Conservation (phyloP, 64 coral and sea anemone genomes). For the Hydrozoanthus tunicans region DNA sequence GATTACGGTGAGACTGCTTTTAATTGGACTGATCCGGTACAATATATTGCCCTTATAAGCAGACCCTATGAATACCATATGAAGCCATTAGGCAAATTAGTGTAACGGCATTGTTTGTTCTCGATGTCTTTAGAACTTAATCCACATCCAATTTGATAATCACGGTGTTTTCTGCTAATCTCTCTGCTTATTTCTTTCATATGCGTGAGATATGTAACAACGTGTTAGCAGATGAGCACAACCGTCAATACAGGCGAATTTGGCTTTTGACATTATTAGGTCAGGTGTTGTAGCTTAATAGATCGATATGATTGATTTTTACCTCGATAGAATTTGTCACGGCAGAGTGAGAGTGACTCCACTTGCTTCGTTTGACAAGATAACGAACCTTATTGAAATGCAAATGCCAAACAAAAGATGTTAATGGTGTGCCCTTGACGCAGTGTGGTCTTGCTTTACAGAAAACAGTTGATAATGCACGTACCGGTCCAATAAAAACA, state of each 20-base stretch:
- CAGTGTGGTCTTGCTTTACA: slow-evolving; percentile 6
- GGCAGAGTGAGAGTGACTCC: slow-evolving; percentile 44
- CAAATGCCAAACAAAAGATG: slow-evolving; percentile 9
- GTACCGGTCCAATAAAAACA: not conserved
- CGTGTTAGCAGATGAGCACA: not conserved
- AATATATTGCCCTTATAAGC: not conserved
- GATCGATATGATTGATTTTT: not conserved
- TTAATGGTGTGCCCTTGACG: slow-evolving; percentile 40
- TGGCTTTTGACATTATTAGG: not conserved
- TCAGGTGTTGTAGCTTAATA: not conserved
- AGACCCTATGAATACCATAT: not conserved
- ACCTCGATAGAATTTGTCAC: slow-evolving; percentile 28
- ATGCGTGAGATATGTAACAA: not conserved
- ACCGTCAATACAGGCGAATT: not conserved
- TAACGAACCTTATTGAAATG: slow-evolving; percentile 51
- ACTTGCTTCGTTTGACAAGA: slow-evolving; percentile 14
- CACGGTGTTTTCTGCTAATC: not conserved
- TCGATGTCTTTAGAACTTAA: not conserved
- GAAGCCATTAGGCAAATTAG: slow-evolving; percentile 41
- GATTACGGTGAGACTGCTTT: no score
- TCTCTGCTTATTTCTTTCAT: not conserved
- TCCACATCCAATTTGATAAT: not conserved
- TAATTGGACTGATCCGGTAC: no score
- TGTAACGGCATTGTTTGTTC: not conserved
- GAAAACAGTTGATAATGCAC: not conserved